Percentiles rank a stretch among this genome's conserved stretches.
Conservation (phyloP, 2,888 invertebrate genomes). For the Melinaea marsaeus region DNA sequence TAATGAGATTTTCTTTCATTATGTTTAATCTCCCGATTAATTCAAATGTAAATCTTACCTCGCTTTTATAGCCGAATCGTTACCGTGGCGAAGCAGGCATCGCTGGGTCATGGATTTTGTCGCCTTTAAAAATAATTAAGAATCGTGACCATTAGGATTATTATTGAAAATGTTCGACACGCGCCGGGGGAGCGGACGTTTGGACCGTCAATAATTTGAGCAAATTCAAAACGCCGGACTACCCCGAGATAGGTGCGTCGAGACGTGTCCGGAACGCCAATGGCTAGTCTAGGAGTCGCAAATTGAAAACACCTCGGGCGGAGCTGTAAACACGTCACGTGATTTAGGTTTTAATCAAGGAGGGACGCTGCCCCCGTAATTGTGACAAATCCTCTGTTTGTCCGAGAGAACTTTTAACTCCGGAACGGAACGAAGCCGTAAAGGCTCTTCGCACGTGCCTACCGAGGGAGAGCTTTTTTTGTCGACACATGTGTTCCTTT, state of each 20-base stretch:
- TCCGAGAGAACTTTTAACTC: constrained; percentile 77
- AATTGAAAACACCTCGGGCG: constrained; percentile 78
- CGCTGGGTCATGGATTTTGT: constrained; percentile 55
- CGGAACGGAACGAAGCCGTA: constrained; percentile 64
- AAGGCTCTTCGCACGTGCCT: constrained; percentile 74
- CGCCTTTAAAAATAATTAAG: constrained; percentile 69
- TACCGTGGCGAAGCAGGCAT: constrained; percentile 60
- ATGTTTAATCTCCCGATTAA: constrained; percentile 79
- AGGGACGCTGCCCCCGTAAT: constrained; percentile 75
- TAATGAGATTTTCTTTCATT: constrained; percentile 79
- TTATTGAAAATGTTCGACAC: constrained; percentile 32
- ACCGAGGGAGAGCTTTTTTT: constrained; percentile 65
- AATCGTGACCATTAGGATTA: constrained; percentile 58
- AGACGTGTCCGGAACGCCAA: constrained; percentile 75
- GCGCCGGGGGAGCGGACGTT: constrained; percentile 55
- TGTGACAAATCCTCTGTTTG: constrained; percentile 79
- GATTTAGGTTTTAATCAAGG: constrained; percentile 79
- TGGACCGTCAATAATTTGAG: constrained; percentile 76
- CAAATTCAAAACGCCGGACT: constrained; percentile 71
- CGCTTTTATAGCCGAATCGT: constrained; percentile 62
- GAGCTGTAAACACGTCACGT: constrained; percentile 78
- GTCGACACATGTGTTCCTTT: constrained; percentile 74
- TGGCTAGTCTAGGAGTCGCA: constrained; percentile 69
- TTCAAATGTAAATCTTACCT: constrained; percentile 77
- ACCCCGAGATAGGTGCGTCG: constrained; percentile 70